These are phyloP conservation scores for Ichneumon xanthorius DNA, from an alignment of 2,888 invertebrate genomes.

Conservation along the genomic window DNA sequence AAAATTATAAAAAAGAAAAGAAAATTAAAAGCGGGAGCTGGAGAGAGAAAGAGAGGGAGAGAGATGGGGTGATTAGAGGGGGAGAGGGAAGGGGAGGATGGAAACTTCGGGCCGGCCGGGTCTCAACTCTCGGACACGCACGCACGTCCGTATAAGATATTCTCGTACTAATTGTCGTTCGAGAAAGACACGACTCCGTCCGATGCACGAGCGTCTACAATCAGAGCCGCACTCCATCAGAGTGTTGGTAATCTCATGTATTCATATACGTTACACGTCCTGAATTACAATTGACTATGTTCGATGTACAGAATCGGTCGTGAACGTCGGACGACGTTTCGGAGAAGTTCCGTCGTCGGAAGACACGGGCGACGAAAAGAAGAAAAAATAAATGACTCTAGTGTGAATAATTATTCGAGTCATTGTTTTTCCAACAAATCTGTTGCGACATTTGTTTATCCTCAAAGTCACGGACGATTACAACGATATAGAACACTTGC, in stretches of 20 bases:
- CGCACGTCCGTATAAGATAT: neutral
- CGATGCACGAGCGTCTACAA: conserved; percentile 23
- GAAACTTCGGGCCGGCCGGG: neutral
- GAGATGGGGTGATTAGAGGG: neutral
- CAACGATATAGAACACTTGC: neutral
- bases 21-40: too few relatives aligned
- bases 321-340: neutral
- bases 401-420: neutral
- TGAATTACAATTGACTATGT: neutral
- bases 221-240: neutral
- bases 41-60: neutral
- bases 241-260: neutral
- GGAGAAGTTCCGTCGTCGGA: neutral
- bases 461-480: conserved; percentile 24
- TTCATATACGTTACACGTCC: neutral
- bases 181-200: neutral
- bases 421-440: neutral
- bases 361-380: neutral
- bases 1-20: too few relatives aligned
- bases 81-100: too few relatives aligned
- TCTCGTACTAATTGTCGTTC: conserved; percentile 2
- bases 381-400: neutral
- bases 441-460: conserved; percentile 21
- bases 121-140: conserved; percentile 19
- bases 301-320: neutral